Conservation (phyloP, 2,888 invertebrate genomes). For the Polydrusus pterygomalis region DNA sequence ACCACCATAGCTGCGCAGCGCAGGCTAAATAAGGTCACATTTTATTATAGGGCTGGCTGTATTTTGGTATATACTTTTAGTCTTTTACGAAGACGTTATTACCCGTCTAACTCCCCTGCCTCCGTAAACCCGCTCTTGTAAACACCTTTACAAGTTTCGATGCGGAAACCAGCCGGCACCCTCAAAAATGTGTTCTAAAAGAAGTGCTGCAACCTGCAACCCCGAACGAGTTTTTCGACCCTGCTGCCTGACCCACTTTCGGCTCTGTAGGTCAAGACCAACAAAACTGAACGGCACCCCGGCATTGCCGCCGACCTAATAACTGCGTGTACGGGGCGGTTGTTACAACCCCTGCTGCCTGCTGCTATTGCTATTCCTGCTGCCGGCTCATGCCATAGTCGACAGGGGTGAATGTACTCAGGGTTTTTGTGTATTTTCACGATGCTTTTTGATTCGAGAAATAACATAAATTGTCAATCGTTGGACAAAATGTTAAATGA, state of each 20-base stretch:
- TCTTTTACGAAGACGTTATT: too few species aligned
- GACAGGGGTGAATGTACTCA: conserved; percentile 14
- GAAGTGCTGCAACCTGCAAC: conserved; percentile 23
- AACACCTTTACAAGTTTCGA: too few species aligned
- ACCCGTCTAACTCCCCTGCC: too few species aligned
- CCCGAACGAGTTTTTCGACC: conserved; percentile 55
- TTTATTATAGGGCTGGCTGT: too few species aligned
- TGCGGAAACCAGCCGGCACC: neutral
- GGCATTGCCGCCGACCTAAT: conserved; percentile 47
- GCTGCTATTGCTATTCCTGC: conserved; percentile 2
- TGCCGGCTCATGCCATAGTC: conserved; percentile 4
- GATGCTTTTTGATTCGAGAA: too few species aligned
- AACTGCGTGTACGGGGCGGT: conserved; percentile 51
- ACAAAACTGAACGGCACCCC: conserved; percentile 51
- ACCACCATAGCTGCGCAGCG: too few species aligned
- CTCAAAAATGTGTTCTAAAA: conserved; percentile 22
- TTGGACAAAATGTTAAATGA: too few species aligned
- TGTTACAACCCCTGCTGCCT: conserved; percentile 37
- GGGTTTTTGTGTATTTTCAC: conserved; percentile 6
- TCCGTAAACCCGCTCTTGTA: too few species aligned
- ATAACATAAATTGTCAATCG: too few species aligned
- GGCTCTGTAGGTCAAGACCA: conserved; percentile 55
- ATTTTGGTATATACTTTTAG: too few species aligned
- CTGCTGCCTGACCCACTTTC: conserved; percentile 51
- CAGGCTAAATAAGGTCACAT: too few species aligned